Conservation (phyloP, 1,140 invertebrate species). For the Euglossa dilemma region DNA sequence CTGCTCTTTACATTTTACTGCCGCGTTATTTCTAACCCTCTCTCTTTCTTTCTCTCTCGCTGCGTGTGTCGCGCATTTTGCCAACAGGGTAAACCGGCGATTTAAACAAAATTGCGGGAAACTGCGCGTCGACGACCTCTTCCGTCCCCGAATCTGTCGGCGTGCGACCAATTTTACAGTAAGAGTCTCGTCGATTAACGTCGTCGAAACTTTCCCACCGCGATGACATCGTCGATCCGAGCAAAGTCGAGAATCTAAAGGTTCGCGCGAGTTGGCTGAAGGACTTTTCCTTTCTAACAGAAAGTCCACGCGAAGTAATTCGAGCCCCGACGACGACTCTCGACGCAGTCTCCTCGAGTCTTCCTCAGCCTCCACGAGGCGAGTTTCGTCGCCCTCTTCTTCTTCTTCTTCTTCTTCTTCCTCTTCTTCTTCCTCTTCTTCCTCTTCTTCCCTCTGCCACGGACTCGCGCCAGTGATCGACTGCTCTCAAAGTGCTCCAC, state of each 20-base stretch:
- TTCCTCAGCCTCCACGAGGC: constrained; percentile 32
- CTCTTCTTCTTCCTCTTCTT: no score
- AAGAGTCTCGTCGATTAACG: neutral
- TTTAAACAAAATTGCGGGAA: constrained; percentile 9
- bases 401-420: neutral
- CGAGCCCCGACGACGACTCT: constrained; percentile 33
- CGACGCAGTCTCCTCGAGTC: neutral
- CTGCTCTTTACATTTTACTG: constrained; percentile 29
- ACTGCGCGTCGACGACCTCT: neutral
- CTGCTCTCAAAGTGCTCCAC: constrained; percentile 53
- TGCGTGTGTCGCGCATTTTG: neutral
- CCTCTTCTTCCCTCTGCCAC: neutral
- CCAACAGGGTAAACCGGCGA: neutral
- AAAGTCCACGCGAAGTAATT: constrained; percentile 18
- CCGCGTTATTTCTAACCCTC: constrained; percentile 5
- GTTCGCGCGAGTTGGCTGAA: neutral
- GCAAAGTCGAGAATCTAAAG: constrained; percentile 18
- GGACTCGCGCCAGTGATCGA: constrained; percentile 52
- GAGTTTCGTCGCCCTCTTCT: constrained; percentile 20
- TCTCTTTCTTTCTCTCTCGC: neutral
- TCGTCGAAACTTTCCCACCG: constrained; percentile 2
- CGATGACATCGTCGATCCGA: neutral
- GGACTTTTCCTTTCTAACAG: neutral
- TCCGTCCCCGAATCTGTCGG: no score
- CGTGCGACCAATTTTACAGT: no score